Conservation (phyloP, 2,113 vertebrate species). For the Asarcornis scutulata region DNA sequence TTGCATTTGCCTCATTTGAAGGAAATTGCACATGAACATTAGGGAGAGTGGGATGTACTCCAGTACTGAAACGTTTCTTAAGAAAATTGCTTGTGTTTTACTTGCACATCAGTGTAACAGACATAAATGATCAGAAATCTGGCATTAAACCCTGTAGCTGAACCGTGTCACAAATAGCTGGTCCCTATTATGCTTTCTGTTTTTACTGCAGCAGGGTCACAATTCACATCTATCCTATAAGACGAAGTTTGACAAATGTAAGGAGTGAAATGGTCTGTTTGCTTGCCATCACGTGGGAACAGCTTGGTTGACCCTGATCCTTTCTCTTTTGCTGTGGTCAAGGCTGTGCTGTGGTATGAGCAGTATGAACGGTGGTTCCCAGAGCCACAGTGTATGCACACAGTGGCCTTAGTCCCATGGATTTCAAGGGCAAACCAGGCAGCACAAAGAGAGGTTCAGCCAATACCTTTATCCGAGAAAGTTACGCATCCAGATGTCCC, state of each 20-base stretch:
- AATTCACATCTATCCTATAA: neutral
- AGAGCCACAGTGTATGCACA: neutral
- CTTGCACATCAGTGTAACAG: neutral
- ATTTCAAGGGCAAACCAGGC: neutral
- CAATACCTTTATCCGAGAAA: neutral
- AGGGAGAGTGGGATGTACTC: constrained; percentile 13
- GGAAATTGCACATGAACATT: constrained; percentile 9
- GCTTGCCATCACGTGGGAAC: constrained; percentile 39
- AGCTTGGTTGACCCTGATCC: constrained; percentile 31
- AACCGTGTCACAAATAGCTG: neutral
- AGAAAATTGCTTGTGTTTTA: constrained; percentile 18
- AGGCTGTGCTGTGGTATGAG: constrained; percentile 14
- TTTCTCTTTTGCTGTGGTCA: constrained; percentile 3
- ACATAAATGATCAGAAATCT: neutral
- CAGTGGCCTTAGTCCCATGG: neutral
- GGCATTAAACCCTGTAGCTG: neutral
- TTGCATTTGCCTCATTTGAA: constrained; percentile 31
- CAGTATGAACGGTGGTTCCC: neutral
- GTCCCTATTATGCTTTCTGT: neutral
- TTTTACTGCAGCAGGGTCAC: neutral
- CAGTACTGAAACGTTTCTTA: neutral
- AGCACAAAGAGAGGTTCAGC: neutral
- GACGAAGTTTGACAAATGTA: neutral
- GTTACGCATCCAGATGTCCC: neutral
- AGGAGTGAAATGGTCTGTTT: constrained; percentile 33